Conservation (phyloP, 2,888 invertebrate species). For the Augochlorella aurata region DNA sequence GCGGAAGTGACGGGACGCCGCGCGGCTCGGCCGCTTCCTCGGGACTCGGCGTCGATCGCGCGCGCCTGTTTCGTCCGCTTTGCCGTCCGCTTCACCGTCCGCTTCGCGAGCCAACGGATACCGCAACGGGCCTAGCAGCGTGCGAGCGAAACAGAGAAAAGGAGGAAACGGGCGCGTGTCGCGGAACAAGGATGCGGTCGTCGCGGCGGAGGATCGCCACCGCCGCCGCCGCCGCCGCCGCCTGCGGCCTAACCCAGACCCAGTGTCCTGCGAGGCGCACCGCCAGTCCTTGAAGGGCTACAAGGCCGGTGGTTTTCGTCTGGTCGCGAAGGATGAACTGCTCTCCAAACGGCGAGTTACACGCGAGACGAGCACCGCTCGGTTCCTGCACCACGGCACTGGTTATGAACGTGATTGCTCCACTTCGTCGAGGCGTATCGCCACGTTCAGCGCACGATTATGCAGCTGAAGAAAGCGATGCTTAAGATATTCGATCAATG, state of each 20-base stretch:
- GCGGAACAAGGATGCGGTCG: constrained; percentile 58
- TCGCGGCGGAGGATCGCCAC: constrained; percentile 36
- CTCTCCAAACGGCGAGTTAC: constrained; percentile 37
- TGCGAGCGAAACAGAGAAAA: no score
- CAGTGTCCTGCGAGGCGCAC: constrained; percentile 49
- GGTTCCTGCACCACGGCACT: constrained; percentile 33
- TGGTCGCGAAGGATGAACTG: constrained; percentile 58
- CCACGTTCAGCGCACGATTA: constrained; percentile 70
- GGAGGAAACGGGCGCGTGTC: not conserved
- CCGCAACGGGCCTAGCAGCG: no score
- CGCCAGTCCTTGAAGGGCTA: constrained; percentile 59
- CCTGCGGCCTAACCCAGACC: constrained; percentile 8
- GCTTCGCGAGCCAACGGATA: no score
- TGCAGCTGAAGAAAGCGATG: constrained; percentile 78
- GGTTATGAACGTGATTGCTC: constrained; percentile 58
- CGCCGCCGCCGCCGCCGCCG: no score
- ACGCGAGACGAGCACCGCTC: constrained; percentile 47
- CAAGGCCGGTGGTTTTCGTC: constrained; percentile 51
- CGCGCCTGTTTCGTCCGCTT: no score
- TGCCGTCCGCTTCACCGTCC: no score
- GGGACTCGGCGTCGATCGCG: constrained; percentile 37
- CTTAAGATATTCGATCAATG: constrained; percentile 78
- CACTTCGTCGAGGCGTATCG: constrained; percentile 53
- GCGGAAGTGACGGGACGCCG: constrained; percentile 65
- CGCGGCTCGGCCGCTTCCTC: constrained; percentile 55